Base-by-base conservation (phyloP, 2,113 vertebrate species). In the Ceuthmochares aereus region DNA sequence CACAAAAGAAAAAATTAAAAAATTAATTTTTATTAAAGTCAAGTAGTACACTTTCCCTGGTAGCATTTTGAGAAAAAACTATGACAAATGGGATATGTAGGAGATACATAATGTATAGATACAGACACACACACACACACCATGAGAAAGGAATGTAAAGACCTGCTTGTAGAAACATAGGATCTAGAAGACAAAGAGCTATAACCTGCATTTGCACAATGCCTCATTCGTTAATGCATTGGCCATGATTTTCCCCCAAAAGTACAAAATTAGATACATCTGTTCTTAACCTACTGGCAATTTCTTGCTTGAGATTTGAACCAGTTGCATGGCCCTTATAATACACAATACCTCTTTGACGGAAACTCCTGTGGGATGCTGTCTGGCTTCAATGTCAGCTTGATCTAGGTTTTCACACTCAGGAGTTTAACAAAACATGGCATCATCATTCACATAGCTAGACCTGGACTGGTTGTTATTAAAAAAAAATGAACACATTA, bases 261-360 rank as follows among this genome's bases (percentile, higher is more conserved):
- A 96, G 94, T 95, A 78, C 47, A 84, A 92, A 95, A 95, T 96
- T 92, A 93, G 52, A 49, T 81, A 90, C 96, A 97, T 92, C 88
- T 97, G 95, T 95, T 95, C 91, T 93, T 96, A 95, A 96, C 94
- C 96, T 96, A 63, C 76, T 63, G 36, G 94, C 83, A 92, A 75
- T 90, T 93, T 86, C 89, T 93, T 86, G 63, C 76, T 74, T 67
- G 89, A 93, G 94, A 93, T 81, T 93, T 81, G 86, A 97, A 64
- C 91, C 89, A 75, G 86, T 96, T 89, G 32, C 64, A 9, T 12
- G 52, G 86, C 47, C 37, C 80, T 95, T 76, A 64, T 89, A 94
- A 94, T 95, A 87, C 84, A 93, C 89, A 95, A 94, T 95, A 45
- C 66, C 84, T 91, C 89, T 91, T 95, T 97, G 87, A 94, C 78